Percentiles rank a stretch among this genome's conserved stretches.
phyloP scores from a whole-genome alignment of 2,797 vertebrate species.

The Parauchenoglanis punctatus region DNA sequence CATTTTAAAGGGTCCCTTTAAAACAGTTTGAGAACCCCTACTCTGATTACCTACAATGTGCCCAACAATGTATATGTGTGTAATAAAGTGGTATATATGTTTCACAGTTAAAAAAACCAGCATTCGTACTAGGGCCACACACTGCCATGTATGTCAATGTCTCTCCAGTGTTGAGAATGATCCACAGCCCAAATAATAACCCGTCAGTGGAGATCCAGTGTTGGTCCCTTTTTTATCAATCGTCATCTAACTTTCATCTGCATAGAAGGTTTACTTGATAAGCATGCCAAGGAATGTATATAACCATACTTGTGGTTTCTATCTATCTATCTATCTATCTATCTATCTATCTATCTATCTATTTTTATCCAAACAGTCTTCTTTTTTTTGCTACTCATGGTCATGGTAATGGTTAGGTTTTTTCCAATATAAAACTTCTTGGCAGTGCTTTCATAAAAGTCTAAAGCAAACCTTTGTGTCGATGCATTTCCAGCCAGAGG shows the following conservation, averaged over 20 bases:
- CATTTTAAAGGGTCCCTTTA: background rate
- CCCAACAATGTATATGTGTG: background rate
- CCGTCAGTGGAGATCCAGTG: background rate
- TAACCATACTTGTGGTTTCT: background rate
- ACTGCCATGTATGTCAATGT: background rate
- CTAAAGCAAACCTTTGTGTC: constrained; percentile 13
- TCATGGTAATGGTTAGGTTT: constrained; percentile 6
- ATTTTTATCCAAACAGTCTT: background rate
- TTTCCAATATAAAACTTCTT: constrained; percentile 27
- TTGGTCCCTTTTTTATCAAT: background rate
- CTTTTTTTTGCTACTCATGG: background rate
- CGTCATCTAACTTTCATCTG: background rate
- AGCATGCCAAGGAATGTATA: background rate
- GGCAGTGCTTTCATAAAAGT: constrained; percentile 50
- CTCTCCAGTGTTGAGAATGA: background rate
- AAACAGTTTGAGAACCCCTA: background rate
- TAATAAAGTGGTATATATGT: background rate
- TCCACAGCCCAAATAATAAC: background rate
- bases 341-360: background rate
- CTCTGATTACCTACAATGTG: background rate
- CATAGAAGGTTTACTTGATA: background rate
- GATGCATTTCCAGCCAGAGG: constrained; percentile 28
- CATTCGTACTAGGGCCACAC: background rate
- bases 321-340: background rate
- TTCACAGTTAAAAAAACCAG: background rate